A percentile compares a stretch with the other conserved stretches of the same genome.
Conservation (phyloP, 92 coral and sea anemone genomes). For the Plumapathes pennacea region DNA sequence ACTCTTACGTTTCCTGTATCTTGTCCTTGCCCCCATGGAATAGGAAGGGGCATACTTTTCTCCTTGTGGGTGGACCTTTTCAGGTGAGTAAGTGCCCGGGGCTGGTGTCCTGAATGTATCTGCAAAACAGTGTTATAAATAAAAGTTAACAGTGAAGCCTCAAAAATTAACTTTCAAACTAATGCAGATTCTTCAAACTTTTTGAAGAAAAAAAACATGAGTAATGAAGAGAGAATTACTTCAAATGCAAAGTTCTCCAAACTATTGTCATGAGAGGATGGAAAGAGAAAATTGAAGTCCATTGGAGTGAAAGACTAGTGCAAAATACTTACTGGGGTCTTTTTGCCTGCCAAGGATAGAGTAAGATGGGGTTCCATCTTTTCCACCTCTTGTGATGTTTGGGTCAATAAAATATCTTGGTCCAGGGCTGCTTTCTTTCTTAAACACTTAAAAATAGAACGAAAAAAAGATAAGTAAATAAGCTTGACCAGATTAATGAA, state of each 20-base stretch:
- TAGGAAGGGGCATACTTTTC: constrained; percentile 91
- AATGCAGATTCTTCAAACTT: too few species aligned
- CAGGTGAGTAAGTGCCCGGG: constrained; percentile 97
- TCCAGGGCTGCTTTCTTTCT: constrained; percentile 98
- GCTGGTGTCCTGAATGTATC: constrained; percentile 98
- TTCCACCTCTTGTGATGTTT: constrained; percentile 61
- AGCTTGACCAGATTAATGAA: background rate
- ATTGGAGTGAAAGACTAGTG: too few species aligned
- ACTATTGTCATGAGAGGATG: too few species aligned
- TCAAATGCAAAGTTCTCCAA: too few species aligned
- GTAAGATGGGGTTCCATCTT: constrained; percentile 87
- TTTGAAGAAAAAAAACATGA: too few species aligned
- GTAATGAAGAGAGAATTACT: too few species aligned
- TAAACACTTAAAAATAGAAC: constrained; percentile 66
- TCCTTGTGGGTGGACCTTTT: constrained; percentile 99
- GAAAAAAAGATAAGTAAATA: background rate
- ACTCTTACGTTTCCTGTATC: constrained; percentile 98
- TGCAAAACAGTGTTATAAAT: constrained; percentile 7
- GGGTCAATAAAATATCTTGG: constrained; percentile 83
- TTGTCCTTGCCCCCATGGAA: constrained; percentile 88
- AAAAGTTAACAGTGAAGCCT: background rate
- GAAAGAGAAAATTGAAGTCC: too few species aligned
- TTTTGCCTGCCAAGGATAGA: constrained; percentile 85
- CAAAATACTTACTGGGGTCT: constrained; percentile 74
- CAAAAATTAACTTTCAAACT: too few species aligned